phyloP scores from a whole-genome alignment of 2,888 invertebrate species.

The Vannuccia rotundouncinata region DNA sequence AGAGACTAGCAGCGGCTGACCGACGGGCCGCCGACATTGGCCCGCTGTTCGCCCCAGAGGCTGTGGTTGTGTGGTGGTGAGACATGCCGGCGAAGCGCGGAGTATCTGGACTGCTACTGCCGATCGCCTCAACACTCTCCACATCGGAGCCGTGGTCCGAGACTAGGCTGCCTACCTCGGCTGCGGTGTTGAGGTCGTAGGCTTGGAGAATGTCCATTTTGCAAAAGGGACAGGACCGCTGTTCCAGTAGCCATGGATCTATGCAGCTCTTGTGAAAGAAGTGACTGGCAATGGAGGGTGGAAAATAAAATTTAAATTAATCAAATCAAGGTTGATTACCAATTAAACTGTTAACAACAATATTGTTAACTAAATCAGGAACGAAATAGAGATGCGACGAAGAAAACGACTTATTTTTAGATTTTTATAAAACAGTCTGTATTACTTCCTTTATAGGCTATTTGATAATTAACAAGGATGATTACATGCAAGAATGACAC shows the following conservation, averaged over 20 bases:
- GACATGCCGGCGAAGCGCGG: neutral
- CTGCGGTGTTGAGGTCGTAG: slow-evolving; percentile 53
- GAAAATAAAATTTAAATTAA: slow-evolving; percentile 57
- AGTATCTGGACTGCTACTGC: neutral
- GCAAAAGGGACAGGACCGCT: slow-evolving; percentile 91
- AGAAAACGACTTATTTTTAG: too few species aligned
- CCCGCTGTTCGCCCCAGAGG: neutral
- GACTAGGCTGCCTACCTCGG: slow-evolving; percentile 23
- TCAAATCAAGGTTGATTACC: too few species aligned
- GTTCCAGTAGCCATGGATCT: slow-evolving; percentile 89
- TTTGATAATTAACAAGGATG: too few species aligned
- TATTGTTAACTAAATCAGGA: too few species aligned
- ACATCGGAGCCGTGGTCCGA: slow-evolving; percentile 32
- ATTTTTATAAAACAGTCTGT: too few species aligned
- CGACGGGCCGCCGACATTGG: too few species aligned
- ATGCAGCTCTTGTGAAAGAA: slow-evolving; percentile 91
- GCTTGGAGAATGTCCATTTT: slow-evolving; percentile 84
- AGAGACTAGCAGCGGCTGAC: too few species aligned
- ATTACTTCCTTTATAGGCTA: too few species aligned
- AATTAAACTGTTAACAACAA: too few species aligned
- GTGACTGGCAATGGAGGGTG: slow-evolving; percentile 63
- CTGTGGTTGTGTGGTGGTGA: neutral
- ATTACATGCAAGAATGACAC: too few species aligned
- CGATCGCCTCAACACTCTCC: slow-evolving; percentile 16
- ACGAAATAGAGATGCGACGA: too few species aligned